phyloP scores from a whole-genome alignment of 2,888 invertebrate genomes.

The Drosophila heteroneura region DNA sequence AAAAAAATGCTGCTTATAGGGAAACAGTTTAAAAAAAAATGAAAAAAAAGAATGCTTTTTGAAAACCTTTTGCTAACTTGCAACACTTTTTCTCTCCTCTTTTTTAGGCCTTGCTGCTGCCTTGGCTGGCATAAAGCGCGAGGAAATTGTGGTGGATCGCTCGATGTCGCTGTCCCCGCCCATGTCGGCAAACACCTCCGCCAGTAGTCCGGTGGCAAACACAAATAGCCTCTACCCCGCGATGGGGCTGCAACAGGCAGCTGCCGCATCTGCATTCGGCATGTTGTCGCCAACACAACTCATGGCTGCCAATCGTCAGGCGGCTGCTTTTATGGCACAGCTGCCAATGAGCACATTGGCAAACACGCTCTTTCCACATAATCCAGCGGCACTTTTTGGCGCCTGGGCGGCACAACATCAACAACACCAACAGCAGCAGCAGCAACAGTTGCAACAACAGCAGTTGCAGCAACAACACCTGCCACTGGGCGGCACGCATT shows the following conservation, averaged over 20 bases:
- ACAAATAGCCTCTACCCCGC: constrained; percentile 74
- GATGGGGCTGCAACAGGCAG: constrained; percentile 83
- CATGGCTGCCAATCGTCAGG: constrained; percentile 83
- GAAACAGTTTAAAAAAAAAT: not conserved
- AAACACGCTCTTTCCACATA: constrained; percentile 84
- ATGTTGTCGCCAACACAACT: constrained; percentile 84
- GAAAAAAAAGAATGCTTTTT: not conserved
- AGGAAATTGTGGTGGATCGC: constrained; percentile 81
- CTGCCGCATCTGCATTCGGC: constrained; percentile 84
- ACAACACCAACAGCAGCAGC: constrained; percentile 59
- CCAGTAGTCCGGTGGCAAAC: constrained; percentile 64
- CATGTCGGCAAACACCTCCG: constrained; percentile 83
- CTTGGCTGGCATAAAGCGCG: constrained; percentile 84
- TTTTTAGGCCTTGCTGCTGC: constrained; percentile 84
- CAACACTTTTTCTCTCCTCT: constrained; percentile 10
- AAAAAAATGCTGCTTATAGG: not conserved
- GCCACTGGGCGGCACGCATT: constrained; percentile 66
- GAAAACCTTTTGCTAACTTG: constrained; percentile 40
- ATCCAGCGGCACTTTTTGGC: constrained; percentile 84
- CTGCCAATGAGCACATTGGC: constrained; percentile 84
- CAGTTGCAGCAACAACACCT: constrained; percentile 50
- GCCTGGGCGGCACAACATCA: constrained; percentile 81
- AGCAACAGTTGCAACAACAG: constrained; percentile 66
- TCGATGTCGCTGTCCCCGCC: constrained; percentile 84
- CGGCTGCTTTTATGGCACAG: constrained; percentile 85